A percentile compares a stretch with the other conserved stretches of the same genome.
Conservation (phyloP, 2,797 vertebrate species). For the Garrulus glandarius region DNA sequence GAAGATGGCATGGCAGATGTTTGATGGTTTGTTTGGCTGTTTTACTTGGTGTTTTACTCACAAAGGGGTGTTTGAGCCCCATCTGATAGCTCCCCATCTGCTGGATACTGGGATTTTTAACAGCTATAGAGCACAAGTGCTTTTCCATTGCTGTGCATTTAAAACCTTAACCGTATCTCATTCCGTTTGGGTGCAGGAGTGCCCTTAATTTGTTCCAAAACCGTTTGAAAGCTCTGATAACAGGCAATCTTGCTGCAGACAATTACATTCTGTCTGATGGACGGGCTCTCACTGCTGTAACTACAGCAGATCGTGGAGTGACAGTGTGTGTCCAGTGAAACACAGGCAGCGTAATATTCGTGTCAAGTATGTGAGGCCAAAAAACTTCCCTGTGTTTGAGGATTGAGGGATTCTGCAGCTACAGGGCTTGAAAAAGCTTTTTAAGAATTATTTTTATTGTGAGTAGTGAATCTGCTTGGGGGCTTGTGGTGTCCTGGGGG, state of each 20-base stretch:
- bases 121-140: not conserved
- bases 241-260: constrained; percentile 36
- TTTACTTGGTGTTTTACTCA: not conserved
- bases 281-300: constrained; percentile 10
- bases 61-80: not conserved
- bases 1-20: not conserved
- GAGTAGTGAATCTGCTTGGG: not conserved
- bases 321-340: constrained; percentile 11
- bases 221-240: constrained; percentile 33
- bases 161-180: not conserved
- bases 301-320: not conserved
- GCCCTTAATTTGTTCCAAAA: constrained; percentile 54
- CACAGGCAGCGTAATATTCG: not conserved
- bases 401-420: not conserved
- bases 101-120: not conserved
- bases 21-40: not conserved
- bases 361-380: not conserved
- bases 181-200: not conserved
- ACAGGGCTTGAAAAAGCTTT: not conserved
- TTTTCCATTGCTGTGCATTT: not conserved
- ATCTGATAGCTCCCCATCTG: not conserved
- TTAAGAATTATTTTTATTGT: not conserved
- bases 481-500: not conserved
- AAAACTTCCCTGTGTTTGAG: not conserved
- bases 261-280: constrained; percentile 13